These are phyloP conservation scores for Chaenogobius annularis DNA, from an alignment of 2,113 vertebrate species.

Conservation along the genomic window DNA sequence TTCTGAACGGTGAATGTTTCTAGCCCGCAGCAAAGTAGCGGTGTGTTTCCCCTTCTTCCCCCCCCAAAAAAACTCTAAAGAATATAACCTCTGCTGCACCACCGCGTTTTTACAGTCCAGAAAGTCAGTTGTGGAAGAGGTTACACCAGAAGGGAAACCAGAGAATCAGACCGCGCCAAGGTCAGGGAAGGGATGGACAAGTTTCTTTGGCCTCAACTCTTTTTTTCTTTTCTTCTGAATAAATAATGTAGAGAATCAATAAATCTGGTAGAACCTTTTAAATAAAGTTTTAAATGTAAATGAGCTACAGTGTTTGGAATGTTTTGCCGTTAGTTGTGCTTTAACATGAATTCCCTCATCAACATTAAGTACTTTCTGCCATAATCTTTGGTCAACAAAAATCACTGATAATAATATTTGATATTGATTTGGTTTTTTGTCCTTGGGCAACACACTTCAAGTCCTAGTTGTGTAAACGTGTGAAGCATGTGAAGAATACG, in stretches of 20 bases:
- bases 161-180: constrained; percentile 39
- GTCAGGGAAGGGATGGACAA: constrained; percentile 48
- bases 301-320: too few species aligned
- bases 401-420: too few species aligned
- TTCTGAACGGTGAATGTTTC: neutral
- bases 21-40: constrained; percentile 31
- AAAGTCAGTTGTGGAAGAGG: constrained; percentile 47
- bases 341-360: too few species aligned
- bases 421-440: too few species aligned
- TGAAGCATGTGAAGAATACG: too few species aligned
- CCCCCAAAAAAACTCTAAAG: constrained; percentile 7
- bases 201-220: constrained; percentile 28
- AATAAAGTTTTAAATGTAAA: neutral
- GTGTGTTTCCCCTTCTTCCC: constrained; percentile 12
- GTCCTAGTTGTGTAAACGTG: too few species aligned
- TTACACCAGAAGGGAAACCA: constrained; percentile 41
- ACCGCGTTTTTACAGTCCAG: constrained; percentile 5
- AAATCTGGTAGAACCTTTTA: neutral
- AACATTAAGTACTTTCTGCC: too few species aligned
- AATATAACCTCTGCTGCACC: constrained; percentile 11
- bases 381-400: too few species aligned
- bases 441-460: too few species aligned
- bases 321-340: too few species aligned
- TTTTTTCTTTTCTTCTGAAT: neutral
- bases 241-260: neutral